Conservation (phyloP, 2,113 vertebrate species). For the Sceloporus undulatus region DNA sequence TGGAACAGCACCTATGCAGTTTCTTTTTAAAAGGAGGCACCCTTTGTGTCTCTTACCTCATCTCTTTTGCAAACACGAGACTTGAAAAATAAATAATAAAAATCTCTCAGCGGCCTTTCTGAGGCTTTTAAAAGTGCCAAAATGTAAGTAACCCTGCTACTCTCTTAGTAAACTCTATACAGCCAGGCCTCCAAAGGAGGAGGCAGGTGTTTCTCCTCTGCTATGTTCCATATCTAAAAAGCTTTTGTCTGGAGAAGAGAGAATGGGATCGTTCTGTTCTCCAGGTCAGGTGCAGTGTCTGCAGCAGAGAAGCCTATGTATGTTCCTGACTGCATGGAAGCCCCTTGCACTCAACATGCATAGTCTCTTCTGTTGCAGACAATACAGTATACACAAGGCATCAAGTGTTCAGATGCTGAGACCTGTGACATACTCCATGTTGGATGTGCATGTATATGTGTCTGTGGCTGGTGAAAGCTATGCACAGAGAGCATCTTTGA, state of each 20-base stretch:
- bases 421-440: no score
- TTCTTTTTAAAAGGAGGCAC: background rate
- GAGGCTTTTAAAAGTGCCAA: conserved; percentile 28
- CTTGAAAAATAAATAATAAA: background rate
- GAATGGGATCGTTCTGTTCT: background rate
- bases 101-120: background rate
- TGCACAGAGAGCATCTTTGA: background rate
- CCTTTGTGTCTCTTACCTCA: background rate
- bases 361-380: no score
- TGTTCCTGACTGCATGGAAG: no score
- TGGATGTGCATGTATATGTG: no score
- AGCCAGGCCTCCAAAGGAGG: no score
- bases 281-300: background rate
- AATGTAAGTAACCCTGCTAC: background rate
- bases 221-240: background rate
- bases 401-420: no score
- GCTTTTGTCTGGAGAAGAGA: background rate
- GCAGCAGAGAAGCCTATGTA: no score
- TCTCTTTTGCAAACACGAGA: background rate
- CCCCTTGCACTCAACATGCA: no score
- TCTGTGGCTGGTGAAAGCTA: background rate
- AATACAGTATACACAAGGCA: no score
- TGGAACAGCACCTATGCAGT: conserved; percentile 19
- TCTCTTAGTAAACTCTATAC: background rate
- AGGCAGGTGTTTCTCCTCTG: no score